phyloP scores from a whole-genome alignment of 2,113 vertebrate genomes.

The Cettia cetti region DNA sequence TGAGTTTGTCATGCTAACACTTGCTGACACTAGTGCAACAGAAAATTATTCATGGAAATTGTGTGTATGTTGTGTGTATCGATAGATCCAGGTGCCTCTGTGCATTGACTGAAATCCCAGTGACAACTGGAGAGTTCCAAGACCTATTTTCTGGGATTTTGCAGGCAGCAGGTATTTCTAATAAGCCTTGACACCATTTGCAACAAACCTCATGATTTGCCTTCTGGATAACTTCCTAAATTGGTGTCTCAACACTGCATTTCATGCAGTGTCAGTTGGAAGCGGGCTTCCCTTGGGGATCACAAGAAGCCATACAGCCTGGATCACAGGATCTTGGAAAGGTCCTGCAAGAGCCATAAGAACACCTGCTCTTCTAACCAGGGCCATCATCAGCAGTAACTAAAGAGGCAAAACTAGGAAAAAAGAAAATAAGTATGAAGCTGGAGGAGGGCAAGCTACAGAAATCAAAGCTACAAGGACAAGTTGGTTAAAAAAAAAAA shows the following conservation, averaged over 20 bases:
- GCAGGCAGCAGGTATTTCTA: background rate
- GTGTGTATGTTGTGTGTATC: background rate
- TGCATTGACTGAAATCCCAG: background rate
- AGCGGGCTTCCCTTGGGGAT: background rate
- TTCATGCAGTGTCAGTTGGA: background rate
- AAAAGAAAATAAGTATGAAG: background rate
- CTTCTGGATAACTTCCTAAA: background rate
- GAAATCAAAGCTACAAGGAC: background rate
- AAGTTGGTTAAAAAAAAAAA: background rate
- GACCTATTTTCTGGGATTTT: background rate
- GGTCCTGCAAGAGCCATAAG: background rate
- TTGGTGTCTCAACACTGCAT: background rate
- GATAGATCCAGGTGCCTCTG: background rate
- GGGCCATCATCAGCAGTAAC: background rate
- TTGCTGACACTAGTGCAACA: background rate
- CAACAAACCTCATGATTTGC: background rate
- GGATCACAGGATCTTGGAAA: background rate
- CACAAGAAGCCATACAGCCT: background rate
- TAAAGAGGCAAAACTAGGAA: background rate
- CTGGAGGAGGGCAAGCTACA: background rate
- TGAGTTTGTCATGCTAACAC: background rate
- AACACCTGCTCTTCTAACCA: background rate
- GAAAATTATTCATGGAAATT: background rate
- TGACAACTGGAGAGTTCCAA: background rate
- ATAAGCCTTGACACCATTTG: background rate